A percentile compares a stretch with the other conserved stretches of the same genome.
Evolutionary conservation across 30 jellyfish, hydroid and myxozoan species (phyloP).

Genomic region (Clytia hemisphaerica): DNA sequence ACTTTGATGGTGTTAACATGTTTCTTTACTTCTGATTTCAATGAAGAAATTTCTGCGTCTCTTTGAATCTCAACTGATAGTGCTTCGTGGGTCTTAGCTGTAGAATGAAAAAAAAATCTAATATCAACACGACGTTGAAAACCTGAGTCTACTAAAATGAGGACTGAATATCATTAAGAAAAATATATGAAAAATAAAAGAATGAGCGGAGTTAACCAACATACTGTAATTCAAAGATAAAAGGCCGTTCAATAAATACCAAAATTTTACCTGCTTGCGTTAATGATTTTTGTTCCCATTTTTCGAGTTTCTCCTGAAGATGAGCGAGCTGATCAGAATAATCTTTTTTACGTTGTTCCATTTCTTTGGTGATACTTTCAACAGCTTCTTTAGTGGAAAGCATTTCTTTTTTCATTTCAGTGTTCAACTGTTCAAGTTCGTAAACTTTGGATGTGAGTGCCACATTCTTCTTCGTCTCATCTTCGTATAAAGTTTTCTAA

Average conservation of each 20-base stretch:
- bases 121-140: not conserved
- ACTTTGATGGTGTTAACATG: slow-evolving; percentile 1
- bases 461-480: not conserved
- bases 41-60: slow-evolving; percentile 4
- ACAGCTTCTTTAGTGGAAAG: slow-evolving; percentile 10
- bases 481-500: slow-evolving; percentile 18
- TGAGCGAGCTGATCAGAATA: slow-evolving; percentile 25
- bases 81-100: too few species aligned
- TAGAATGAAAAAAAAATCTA: too few species aligned
- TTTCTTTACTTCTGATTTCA: not conserved
- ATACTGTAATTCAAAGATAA: too few species aligned
- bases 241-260: not conserved
- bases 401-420: slow-evolving; percentile 6
- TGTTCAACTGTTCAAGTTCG: slow-evolving; percentile 16
- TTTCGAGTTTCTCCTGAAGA: slow-evolving; percentile 1
- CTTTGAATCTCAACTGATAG: too few species aligned
- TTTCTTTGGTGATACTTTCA: not conserved
- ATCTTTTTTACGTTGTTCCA: slow-evolving; percentile 16
- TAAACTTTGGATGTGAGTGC: slow-evolving; percentile 1
- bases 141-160: not conserved
- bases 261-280: slow-evolving; percentile 8
- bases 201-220: too few species aligned
- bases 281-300: not conserved
- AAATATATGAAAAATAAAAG: too few species aligned
- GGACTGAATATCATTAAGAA: too few species aligned